Evolutionary conservation across 2,888 invertebrate genomes (phyloP).

Genomic region (Margaritifera margaritifera): DNA sequence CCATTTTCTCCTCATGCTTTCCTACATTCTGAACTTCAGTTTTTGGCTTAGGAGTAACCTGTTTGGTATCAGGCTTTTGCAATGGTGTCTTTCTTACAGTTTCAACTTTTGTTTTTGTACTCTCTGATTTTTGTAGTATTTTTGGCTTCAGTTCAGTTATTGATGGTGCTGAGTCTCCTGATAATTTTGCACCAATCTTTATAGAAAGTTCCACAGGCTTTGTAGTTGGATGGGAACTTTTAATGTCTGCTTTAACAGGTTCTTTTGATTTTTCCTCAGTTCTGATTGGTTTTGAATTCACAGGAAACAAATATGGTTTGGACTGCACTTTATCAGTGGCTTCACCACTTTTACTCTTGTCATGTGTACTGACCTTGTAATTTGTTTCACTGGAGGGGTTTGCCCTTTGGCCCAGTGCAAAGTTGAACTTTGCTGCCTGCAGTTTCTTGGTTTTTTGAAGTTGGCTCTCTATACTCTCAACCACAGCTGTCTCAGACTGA

Average conservation of each 20-base stretch:
- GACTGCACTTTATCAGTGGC: neutral
- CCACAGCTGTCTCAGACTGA: slow-evolving; percentile 48
- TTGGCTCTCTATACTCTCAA: slow-evolving; percentile 63
- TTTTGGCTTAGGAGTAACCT: neutral
- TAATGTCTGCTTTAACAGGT: neutral
- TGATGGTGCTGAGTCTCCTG: too few species aligned
- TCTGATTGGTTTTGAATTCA: neutral
- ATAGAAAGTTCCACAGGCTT: too few species aligned
- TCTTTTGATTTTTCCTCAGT: neutral
- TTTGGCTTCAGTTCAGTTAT: too few species aligned
- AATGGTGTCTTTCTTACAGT: too few species aligned
- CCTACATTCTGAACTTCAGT: too few species aligned
- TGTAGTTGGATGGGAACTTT: too few species aligned
- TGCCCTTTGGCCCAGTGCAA: slow-evolving; percentile 18
- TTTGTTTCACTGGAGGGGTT: neutral
- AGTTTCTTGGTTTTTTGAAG: slow-evolving; percentile 66
- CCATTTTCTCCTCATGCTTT: slow-evolving; percentile 3
- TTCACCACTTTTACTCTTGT: neutral
- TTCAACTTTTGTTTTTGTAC: too few species aligned
- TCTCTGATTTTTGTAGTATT: too few species aligned
- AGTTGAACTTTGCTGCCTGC: slow-evolving; percentile 60
- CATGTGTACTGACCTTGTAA: too few species aligned
- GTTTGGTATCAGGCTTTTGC: neutral
- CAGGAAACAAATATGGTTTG: neutral
- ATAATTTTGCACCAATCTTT: too few species aligned